A percentile compares a stretch with the other conserved stretches of the same genome.
phyloP scores from a whole-genome alignment of 2,113 vertebrate genomes.

The Copsychus sechellarum region DNA sequence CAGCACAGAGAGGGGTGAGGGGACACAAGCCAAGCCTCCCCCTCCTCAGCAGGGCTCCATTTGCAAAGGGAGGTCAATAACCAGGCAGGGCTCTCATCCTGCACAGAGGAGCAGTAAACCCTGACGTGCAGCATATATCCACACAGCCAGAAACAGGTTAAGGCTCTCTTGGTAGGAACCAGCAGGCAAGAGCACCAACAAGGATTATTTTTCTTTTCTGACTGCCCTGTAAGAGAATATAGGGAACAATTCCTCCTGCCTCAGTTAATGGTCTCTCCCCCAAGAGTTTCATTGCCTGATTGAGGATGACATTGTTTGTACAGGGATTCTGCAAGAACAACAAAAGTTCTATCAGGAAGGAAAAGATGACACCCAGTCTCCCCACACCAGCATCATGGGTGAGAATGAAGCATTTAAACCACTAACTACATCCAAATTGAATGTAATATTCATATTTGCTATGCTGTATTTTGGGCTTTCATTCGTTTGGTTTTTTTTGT shows the following conservation, averaged over 20 bases:
- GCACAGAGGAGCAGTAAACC: not conserved
- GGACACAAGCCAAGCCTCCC: not conserved
- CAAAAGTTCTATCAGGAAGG: not conserved
- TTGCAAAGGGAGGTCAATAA: not conserved
- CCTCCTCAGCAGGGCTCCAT: not conserved
- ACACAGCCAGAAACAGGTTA: slow-evolving; percentile 27
- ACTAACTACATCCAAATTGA: not conserved
- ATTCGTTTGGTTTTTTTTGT: not conserved
- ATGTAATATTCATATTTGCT: not conserved
- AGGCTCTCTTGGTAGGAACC: slow-evolving; percentile 45
- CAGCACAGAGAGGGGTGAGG: not conserved
- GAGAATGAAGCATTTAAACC: not conserved
- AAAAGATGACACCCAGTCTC: not conserved
- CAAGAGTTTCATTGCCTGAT: not conserved
- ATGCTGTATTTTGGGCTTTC: not conserved
- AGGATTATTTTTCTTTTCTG: slow-evolving; percentile 52
- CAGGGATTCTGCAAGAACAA: not conserved
- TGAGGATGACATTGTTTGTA: not conserved
- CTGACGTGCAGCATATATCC: not conserved
- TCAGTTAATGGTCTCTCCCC: slow-evolving; percentile 35
- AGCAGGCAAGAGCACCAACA: slow-evolving; percentile 11
- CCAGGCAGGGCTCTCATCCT: not conserved
- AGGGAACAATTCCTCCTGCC: slow-evolving; percentile 28
- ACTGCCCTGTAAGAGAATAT: not conserved
- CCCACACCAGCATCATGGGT: not conserved